These are phyloP conservation scores for Ceratosolen fusciceps DNA, from an alignment of 1,140 invertebrate genomes.

Conservation along the genomic window DNA sequence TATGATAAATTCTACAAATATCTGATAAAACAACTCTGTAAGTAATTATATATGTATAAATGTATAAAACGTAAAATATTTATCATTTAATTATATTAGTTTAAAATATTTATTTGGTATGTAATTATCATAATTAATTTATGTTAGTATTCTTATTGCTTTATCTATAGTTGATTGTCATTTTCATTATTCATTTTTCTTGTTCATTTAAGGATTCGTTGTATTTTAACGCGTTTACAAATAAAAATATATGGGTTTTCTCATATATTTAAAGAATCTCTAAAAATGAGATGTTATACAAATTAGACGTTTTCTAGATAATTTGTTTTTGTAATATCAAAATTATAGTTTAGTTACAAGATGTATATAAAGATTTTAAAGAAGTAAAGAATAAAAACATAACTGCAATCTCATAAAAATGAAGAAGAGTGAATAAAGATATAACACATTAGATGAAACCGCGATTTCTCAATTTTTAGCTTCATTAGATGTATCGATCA, in stretches of 20 bases:
- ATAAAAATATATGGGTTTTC: too few relatives aligned
- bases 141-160: too few relatives aligned
- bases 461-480: conserved; percentile 32
- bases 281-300: neutral
- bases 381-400: neutral
- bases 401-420: neutral
- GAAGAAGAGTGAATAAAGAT: conserved; percentile 1
- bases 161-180: too few relatives aligned
- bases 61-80: too few relatives aligned
- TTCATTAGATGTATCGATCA: conserved; percentile 39
- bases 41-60: too few relatives aligned
- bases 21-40: too few relatives aligned
- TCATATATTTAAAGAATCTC: neutral
- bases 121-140: too few relatives aligned
- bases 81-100: too few relatives aligned
- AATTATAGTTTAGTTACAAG: neutral
- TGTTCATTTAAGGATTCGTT: neutral
- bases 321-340: neutral
- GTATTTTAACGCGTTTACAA: neutral
- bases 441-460: conserved; percentile 21
- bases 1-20: too few relatives aligned
- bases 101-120: too few relatives aligned
- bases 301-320: neutral
- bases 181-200: too few relatives aligned
- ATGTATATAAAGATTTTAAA: conserved; percentile 27